Percentiles rank a stretch among this genome's conserved stretches.
These are phyloP conservation scores for Pandemis cinnamomeana DNA, from an alignment of 2,888 invertebrate species.

Conservation along the genomic window DNA sequence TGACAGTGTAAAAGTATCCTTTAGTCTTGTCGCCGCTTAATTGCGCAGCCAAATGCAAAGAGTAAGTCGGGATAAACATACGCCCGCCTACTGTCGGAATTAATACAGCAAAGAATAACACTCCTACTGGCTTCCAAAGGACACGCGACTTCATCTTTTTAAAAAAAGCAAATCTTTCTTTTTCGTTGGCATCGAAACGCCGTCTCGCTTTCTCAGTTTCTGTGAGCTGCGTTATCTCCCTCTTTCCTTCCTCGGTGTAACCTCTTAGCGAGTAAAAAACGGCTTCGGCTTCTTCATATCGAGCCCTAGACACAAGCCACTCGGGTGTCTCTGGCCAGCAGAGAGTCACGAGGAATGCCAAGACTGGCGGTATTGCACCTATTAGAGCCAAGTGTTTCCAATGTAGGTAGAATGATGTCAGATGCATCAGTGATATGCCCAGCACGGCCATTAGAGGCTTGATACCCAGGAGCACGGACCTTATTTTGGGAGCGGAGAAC, in stretches of 20 bases:
- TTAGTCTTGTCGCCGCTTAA: conserved; percentile 34
- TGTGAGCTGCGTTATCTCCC: conserved; percentile 7
- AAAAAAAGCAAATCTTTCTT: neutral
- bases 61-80: conserved; percentile 35
- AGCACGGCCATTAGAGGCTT: neutral
- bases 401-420: conserved; percentile 3
- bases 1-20: conserved; percentile 24
- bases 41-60: conserved; percentile 25
- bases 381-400: conserved; percentile 23
- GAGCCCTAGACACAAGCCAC: conserved; percentile 21
- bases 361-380: conserved; percentile 6
- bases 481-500: conserved; percentile 16
- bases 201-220: conserved; percentile 24
- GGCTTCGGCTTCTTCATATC: conserved; percentile 9
- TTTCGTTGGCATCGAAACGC: neutral
- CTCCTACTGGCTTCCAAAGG: conserved; percentile 35
- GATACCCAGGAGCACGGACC: conserved; percentile 9
- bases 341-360: conserved; percentile 13
- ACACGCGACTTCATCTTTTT: conserved; percentile 25
- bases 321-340: conserved; percentile 24
- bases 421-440: conserved; percentile 9
- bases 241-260: conserved; percentile 1
- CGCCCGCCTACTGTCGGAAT: conserved; percentile 33
- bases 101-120: conserved; percentile 23
- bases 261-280: conserved; percentile 16